phyloP scores from a whole-genome alignment of 2,113 vertebrate species.

The Lethenteron camtschaticum region DNA sequence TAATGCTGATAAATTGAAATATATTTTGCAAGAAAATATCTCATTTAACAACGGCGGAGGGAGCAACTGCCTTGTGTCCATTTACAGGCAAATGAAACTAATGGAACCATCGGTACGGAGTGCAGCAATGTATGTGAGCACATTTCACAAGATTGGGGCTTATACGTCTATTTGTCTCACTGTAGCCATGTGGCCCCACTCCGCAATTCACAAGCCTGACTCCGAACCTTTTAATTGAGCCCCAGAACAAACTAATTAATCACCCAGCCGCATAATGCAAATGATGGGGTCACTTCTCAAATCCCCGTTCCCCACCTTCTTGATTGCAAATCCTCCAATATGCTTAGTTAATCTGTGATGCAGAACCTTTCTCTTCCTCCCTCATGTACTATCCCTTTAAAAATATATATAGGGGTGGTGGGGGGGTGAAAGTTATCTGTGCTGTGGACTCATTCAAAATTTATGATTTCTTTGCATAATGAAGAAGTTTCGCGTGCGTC shows the following conservation, averaged over 20 bases:
- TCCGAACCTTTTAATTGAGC: slow-evolving; percentile 3
- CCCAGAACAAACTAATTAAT: slow-evolving; percentile 5
- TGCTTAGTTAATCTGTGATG: too few species aligned
- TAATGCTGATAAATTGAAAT: too few species aligned
- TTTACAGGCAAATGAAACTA: too few species aligned
- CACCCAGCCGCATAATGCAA: slow-evolving; percentile 1
- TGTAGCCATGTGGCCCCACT: neutral
- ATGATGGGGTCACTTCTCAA: neutral
- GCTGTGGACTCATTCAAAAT: slow-evolving; percentile 90
- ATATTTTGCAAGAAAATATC: too few species aligned
- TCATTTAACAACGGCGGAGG: too few species aligned
- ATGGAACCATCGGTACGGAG: too few species aligned
- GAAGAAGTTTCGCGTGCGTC: slow-evolving; percentile 1
- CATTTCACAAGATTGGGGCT: slow-evolving; percentile 25
- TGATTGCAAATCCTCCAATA: too few species aligned
- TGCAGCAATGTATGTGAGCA: slow-evolving; percentile 12
- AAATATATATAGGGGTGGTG: slow-evolving; percentile 5
- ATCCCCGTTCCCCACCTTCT: too few species aligned
- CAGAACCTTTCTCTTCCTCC: too few species aligned
- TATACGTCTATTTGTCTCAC: slow-evolving; percentile 4
- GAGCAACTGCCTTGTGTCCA: too few species aligned
- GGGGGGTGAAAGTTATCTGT: slow-evolving; percentile 49
- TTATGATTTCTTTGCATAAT: slow-evolving; percentile 86
- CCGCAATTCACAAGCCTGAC: neutral
- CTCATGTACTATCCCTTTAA: neutral